Base-by-base conservation (phyloP, 2,113 vertebrate species). In the Globicephala melas region DNA sequence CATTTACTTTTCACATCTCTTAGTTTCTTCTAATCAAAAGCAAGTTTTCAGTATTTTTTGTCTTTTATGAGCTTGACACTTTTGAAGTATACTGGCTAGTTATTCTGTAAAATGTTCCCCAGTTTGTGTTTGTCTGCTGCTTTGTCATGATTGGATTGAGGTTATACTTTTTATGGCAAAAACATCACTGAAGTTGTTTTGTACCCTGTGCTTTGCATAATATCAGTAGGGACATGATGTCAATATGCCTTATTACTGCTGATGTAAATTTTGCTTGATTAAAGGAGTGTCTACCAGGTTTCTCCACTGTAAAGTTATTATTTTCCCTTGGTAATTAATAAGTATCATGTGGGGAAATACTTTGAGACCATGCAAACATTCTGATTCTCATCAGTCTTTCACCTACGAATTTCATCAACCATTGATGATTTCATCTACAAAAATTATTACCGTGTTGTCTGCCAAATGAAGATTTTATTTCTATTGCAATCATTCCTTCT, bases 321-420 rank as follows among this genome's bases (percentile, higher is more conserved):
- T 70, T 92, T 96, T 91, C 36, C n/a, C 38, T 95, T 97, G 95
- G 91, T 92, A 94, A 97, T 95, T 97, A 97, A 90, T 97, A 96
- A 97, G 26, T 63, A 96, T 93, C 90, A 96, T 86, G 76, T 97
- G 83, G 84, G 33, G 55, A 73, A 89, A 86, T 89, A 92, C 14
- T 91, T 77, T 36, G 53, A 84, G 53, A 86, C n/a, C 47, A 83
- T 41, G 36, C 18, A 92, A 60, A 97, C 73, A 89, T 77, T 70
- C 44, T 92, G 86, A 60, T 96, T 96, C 58, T 93, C 38, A 86
- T 73, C 50, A 76, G 79, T 58, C 28, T 95, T 95, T 97, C 62
- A 86, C 68, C 88, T 96, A 82, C 25, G 44, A 86, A 94, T 94
- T 67, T 97, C 80, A 90, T 23, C 79, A 94, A 20, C 31, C 17